Evolutionary conservation across 2,888 invertebrate genomes (phyloP).

Genomic region (Xestia sexstrigata): DNA sequence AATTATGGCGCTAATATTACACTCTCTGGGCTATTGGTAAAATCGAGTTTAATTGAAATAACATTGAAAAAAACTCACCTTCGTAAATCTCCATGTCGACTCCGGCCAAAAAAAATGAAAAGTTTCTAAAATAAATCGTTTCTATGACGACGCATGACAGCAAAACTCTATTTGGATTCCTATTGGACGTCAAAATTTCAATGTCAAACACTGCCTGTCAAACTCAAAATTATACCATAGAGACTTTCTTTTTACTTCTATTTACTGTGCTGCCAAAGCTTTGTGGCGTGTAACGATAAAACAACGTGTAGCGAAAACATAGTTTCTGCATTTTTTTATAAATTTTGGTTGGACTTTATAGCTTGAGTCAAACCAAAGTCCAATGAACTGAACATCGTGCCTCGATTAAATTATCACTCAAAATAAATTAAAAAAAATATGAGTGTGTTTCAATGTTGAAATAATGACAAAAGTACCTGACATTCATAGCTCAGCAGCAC

Average conservation of each 20-base stretch:
- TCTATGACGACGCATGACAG: slow-evolving; percentile 91
- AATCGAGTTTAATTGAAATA: slow-evolving; percentile 51
- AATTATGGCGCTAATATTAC: slow-evolving; percentile 55
- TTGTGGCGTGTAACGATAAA: neutral
- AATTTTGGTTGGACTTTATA: neutral
- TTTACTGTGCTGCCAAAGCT: neutral
- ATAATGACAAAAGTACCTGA: neutral
- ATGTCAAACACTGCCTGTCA: slow-evolving; percentile 58
- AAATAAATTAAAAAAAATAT: no score
- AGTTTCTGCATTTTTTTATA: neutral
- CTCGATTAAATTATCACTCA: neutral
- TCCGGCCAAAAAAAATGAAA: slow-evolving; percentile 85
- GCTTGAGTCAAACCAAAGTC: neutral
- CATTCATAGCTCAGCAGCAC: neutral
- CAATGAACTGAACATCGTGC: neutral
- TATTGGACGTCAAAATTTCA: slow-evolving; percentile 72
- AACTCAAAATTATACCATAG: slow-evolving; percentile 44
- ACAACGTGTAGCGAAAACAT: neutral
- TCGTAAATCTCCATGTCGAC: slow-evolving; percentile 88
- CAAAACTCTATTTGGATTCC: slow-evolving; percentile 80
- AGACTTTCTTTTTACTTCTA: slow-evolving; percentile 13
- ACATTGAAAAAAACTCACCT: slow-evolving; percentile 79
- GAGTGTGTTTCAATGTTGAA: neutral
- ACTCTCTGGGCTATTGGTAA: slow-evolving; percentile 15
- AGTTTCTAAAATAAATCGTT: slow-evolving; percentile 87